phyloP scores from a whole-genome alignment of 2,797 vertebrate species.

The Hozukius guyotensis region DNA sequence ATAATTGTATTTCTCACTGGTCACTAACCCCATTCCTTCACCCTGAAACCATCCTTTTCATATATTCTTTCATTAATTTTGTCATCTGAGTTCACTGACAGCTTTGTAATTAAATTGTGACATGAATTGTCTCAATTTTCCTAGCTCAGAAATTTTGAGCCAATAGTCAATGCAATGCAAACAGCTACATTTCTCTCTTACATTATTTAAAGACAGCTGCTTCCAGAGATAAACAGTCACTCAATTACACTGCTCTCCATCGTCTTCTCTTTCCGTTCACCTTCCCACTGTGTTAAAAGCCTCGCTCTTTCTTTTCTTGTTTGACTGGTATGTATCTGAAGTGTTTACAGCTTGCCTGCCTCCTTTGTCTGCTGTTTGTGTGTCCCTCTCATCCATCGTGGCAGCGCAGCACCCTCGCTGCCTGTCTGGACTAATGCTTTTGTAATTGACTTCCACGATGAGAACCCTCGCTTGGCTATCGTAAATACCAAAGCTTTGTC shows the following conservation, averaged over 20 bases:
- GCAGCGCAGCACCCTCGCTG: constrained; percentile 15
- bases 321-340: constrained; percentile 36
- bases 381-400: constrained; percentile 32
- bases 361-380: constrained; percentile 33
- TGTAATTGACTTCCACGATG: constrained; percentile 55
- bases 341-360: constrained; percentile 35
- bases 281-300: not conserved
- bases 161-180: not conserved
- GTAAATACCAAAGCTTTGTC: constrained; percentile 38
- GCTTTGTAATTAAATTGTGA: not conserved
- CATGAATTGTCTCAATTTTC: not conserved
- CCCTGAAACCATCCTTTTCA: not conserved
- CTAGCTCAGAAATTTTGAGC: not conserved
- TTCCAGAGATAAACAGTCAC: constrained; percentile 25
- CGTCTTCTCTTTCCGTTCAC: not conserved
- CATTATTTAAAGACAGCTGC: constrained; percentile 15
- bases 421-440: constrained; percentile 58
- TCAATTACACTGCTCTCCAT: not conserved
- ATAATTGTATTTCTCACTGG: not conserved
- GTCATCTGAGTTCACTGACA: not conserved
- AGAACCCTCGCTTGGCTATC: not conserved
- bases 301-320: constrained; percentile 1
- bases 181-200: not conserved
- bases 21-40: not conserved
- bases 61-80: not conserved